Evolutionary conservation across 1,140 invertebrate species (phyloP), one percentile per base, ranked within the genome.

Genomic region (Aphelinus atriplicis): DNA sequence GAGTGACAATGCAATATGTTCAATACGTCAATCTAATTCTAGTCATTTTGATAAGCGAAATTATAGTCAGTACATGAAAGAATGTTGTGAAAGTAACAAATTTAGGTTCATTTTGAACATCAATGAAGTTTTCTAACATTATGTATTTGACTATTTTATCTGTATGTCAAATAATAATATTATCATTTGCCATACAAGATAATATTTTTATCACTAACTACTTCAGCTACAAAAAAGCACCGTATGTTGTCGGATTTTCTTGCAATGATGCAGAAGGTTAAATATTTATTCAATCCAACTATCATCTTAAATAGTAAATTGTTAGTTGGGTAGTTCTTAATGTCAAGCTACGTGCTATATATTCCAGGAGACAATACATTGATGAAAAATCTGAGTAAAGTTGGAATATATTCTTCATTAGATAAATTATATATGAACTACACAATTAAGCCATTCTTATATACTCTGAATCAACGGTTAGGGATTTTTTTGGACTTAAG

Each of bases 181-280:
- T 71, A 50, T 55, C 4, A 5, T 1, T 53, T 51, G 58, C 77
- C 1, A 10, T 7, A 7, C 63, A 3, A 55, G 64, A 10, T 43
- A 75, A 79, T 43, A 7, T 75, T 9, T 80, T 83, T 55, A 77
- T 82, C 56, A 72, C 76, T 3, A 77, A 82, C 61, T 84, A 83
- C 69, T 83, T 83, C 58, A 26, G 63, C 6, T 68, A 77, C 6
- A 84, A 84, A 53, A 71, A 71, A 42, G 74, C 81, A n/a, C 62
- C 78, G 5, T 76, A 76, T 60, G 78, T 84, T 0, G 81, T 83
- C 3, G 78, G 80, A 75, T 82, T 84, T 46, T 83, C 82, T 2
- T 83, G 82, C n/a, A 78, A 79, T 46, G 67, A 82, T 57, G 42
- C n/a, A 0, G 61, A 62, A 56, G 76, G 82, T 84, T 69, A 10